Base-by-base conservation (phyloP, 2,797 vertebrate species). In the Babyrousa celebensis region DNA sequence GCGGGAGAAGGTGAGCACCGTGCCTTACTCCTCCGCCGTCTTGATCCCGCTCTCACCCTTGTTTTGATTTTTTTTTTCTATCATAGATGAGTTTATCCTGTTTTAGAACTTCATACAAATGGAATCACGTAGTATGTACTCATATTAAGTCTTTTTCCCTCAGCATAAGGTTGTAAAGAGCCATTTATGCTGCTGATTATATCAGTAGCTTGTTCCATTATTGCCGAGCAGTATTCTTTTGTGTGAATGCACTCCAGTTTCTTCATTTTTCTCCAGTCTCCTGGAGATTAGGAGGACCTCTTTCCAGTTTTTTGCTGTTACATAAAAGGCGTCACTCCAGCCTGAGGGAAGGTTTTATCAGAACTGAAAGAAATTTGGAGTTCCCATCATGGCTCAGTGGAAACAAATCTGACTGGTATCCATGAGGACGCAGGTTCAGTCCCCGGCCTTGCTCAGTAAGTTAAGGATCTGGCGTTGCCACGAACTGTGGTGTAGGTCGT, bases 201-300 rank as follows among this genome's bases (percentile, higher is more conserved):
- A 21, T 85, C 14, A 52, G 62, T 71, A 60, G 48, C n/a, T 84
- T 91, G 40, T 74, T 96, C 20, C 77, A 63, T 78, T 75, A 71
- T 27, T 80, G n/a, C 16, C 29, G 43, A 89, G 15, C 83, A 63
- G 6, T 58, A 1, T 43, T 68, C 14, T 12, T 93, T 74, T 78
- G n/a, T 90, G 0, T 75, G 71, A 90, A 7, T 11, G 4, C 36
- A 3, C 16, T 77, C 1, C 8, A 52, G 70, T 89, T 87, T 52
- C 17, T 74, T 77, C 15, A 29, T 77, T 6, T 54, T 36, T 58
- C 6, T 94, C n/a, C 0, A 1, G 78, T 92, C 72, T 86, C 17
- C 36, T 88, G 3, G 62, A 21, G 48, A 20, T 82, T 27, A 88
- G 58, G 71, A 67, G 52, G 71, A 54, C 12, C 27, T 72, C 25